phyloP scores from a whole-genome alignment of 2,113 vertebrate genomes.

The Barnardius zonarius region DNA sequence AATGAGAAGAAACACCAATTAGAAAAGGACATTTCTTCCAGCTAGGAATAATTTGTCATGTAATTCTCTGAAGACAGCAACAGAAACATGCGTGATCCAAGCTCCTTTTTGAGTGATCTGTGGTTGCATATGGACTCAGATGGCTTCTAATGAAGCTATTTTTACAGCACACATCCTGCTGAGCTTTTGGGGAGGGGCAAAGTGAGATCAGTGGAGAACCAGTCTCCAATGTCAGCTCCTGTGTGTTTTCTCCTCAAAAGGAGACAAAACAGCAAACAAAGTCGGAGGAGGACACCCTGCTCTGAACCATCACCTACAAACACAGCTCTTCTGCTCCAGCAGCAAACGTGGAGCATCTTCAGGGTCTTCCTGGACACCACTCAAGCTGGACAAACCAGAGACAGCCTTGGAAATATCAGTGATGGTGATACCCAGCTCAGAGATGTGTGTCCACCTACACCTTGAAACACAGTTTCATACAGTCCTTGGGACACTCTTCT shows the following conservation, averaged over 20 bases:
- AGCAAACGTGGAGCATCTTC: background rate
- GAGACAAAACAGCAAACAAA: slow-evolving; percentile 7
- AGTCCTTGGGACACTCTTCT: background rate
- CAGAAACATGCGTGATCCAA: slow-evolving; percentile 23
- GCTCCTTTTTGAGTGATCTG: slow-evolving; percentile 46
- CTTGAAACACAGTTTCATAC: background rate
- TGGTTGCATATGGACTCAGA: slow-evolving; percentile 35
- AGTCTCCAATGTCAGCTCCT: slow-evolving; percentile 21
- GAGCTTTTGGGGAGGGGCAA: slow-evolving; percentile 20
- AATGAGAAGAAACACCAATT: slow-evolving; percentile 41
- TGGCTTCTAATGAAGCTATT: slow-evolving; percentile 58
- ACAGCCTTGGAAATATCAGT: rapidly evolving
- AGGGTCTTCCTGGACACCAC: background rate
- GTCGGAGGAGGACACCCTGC: background rate
- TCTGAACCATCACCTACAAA: background rate
- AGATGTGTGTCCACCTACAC: background rate
- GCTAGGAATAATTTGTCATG: slow-evolving; percentile 70
- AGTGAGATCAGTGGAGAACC: background rate
- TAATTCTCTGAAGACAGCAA: slow-evolving; percentile 65
- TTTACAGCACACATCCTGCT: slow-evolving; percentile 59
- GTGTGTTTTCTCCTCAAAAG: background rate
- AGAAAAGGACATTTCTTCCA: slow-evolving; percentile 67
- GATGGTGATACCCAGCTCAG: background rate
- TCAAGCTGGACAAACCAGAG: background rate
- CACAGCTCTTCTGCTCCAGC: background rate